Evolutionary conservation across 2,888 invertebrate species (phyloP).

Genomic region (Watsonalla cultraria): DNA sequence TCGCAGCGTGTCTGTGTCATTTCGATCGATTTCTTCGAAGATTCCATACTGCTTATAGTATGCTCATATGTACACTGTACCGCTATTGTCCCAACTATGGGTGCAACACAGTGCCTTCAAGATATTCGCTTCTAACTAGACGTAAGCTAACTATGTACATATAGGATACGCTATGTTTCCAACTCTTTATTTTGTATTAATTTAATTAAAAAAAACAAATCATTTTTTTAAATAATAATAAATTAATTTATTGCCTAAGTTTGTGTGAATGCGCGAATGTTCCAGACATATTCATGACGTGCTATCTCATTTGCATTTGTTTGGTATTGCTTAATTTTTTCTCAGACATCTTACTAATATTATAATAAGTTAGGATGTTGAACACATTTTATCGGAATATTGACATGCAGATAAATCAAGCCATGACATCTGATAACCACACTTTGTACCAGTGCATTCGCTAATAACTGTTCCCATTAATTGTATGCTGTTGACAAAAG

Average conservation of each 20-base stretch:
- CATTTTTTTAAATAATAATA: conserved; percentile 37
- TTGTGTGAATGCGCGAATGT: conserved; percentile 25
- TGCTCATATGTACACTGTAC: too few relatives aligned
- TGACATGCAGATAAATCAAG: too few relatives aligned
- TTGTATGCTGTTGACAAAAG: neutral
- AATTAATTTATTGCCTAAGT: conserved; percentile 56
- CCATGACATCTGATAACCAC: too few relatives aligned
- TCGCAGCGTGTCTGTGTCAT: too few relatives aligned
- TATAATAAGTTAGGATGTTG: too few relatives aligned
- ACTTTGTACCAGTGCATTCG: conserved; percentile 11
- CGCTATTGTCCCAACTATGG: conserved; percentile 24
- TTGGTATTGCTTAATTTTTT: conserved; percentile 4
- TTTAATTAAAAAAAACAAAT: conserved; percentile 49
- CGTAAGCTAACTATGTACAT: conserved; percentile 72
- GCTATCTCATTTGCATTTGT: conserved; percentile 10
- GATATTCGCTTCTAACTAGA: conserved; percentile 74
- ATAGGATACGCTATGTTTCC: conserved; percentile 67
- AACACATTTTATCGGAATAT: too few relatives aligned
- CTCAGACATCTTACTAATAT: too few relatives aligned
- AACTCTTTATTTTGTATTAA: conserved; percentile 71
- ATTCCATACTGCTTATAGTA: too few relatives aligned
- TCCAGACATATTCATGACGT: conserved; percentile 17
- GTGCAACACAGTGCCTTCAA: conserved; percentile 79
- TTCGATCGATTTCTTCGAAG: too few relatives aligned
- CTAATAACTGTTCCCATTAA: neutral